A percentile compares a stretch with the other conserved stretches of the same genome.
Conservation (phyloP, 2,797 vertebrate genomes). For the Chrosomus eos region DNA sequence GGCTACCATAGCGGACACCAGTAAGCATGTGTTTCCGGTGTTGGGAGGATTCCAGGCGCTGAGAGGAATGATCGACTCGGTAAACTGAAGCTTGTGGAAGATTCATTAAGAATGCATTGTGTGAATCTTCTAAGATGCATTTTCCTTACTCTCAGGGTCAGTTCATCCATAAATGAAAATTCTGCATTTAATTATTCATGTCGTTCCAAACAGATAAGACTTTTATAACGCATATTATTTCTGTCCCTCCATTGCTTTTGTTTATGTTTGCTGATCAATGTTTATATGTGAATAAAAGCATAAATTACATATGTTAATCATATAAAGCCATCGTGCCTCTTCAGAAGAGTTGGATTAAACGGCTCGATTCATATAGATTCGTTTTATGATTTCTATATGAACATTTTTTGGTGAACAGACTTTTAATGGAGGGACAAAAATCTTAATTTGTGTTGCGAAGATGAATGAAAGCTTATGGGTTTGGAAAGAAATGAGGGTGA, state of each 20-base stretch:
- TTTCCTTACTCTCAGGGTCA: not conserved
- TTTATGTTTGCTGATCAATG: not conserved
- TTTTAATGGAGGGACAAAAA: not conserved
- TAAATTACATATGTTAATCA: not conserved
- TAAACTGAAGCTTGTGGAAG: constrained; percentile 71
- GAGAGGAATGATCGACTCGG: constrained; percentile 86
- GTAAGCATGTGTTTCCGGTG: constrained; percentile 90
- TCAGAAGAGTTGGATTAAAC: not conserved
- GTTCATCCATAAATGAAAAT: not conserved
- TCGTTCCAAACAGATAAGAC: not conserved
- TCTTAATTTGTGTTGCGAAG: not conserved
- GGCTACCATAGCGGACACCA: constrained; percentile 90
- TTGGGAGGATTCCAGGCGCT: constrained; percentile 88
- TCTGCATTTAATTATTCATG: not conserved
- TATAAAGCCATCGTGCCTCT: not conserved
- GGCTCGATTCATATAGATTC: not conserved
- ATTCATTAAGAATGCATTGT: not conserved
- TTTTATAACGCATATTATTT: not conserved
- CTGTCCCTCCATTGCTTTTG: not conserved
- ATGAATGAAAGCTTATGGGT: not conserved
- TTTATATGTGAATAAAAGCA: not conserved
- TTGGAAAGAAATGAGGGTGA: not conserved
- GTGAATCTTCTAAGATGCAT: not conserved
- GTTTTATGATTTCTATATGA: not conserved
- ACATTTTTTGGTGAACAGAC: not conserved